Evolutionary conservation across 2,113 vertebrate species (phyloP), one percentile per base, ranked within the genome.

Genomic region (Bucco capensis): DNA sequence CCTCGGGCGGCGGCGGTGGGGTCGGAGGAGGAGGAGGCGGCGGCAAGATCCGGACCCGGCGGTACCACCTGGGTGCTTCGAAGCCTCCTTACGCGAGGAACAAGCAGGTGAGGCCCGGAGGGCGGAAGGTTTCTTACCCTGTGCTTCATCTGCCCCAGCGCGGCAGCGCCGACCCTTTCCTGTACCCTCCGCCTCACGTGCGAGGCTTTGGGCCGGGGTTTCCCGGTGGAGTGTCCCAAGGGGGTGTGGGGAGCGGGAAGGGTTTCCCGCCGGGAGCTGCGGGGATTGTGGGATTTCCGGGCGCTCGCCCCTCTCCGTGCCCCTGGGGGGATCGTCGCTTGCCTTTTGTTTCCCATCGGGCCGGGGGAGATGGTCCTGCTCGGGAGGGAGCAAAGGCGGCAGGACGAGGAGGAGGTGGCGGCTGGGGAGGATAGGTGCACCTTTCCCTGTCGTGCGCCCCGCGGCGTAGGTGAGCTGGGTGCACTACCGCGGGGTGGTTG

Each of bases 31-130:
- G n/a, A n/a, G n/a, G n/a, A n/a, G n/a, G n/a, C 97, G 98, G 98
- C 98, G 98, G 98, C 97, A 98, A 98, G 98, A 98, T 98, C 83
- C 98, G 98, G 97, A 98, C 97, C 94, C 98, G 98, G 92, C 98
- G 98, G 94, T 97, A 97, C 95, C 98, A 98, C 54, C 97, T 98
- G 91, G 97, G 97, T 53, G 44, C 86, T 46, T 58, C 67, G 37
- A 98, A 88, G 64, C 64, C 98, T 96, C 98, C 98, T 27, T 98
- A 98, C 78, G 97, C 96, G 57, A 98, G 98, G 95, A 97, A 92
- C 90, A 98, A 97, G 95, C 98, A 98, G 98, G 98, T 98, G 97
- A 98, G 88, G 80, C 27, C 79, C n/a, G 50, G 44, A 40, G 77
- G 44, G 30, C 51, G 27, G 38, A 31, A n/a, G 49, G n/a, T n/a